Evolutionary conservation across 2,113 vertebrate species (phyloP), one percentile per base, ranked within the genome.

Genomic region (Lethenteron reissneri): DNA sequence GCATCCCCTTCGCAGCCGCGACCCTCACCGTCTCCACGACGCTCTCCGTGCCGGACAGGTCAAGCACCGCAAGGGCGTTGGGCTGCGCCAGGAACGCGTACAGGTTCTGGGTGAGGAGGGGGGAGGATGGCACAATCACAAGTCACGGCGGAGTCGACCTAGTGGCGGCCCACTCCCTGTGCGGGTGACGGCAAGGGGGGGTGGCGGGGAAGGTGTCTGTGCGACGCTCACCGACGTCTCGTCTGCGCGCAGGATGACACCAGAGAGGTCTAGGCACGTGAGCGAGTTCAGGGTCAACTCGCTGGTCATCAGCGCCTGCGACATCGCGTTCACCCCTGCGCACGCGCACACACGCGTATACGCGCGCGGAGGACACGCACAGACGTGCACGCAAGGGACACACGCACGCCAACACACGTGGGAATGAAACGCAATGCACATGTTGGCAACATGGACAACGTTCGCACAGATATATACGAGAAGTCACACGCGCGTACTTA

Each of bases 41-140:
- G 1, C 85, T 83, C 73, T 83, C 87, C 0, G 90, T 91, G 56
- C 82, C 85, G 5, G 88, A 83, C 57, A 96, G 83, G 75, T 83
- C 86, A 72, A 96, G 81, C 75, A 84, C 76, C 57, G 79, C 78
- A n/a, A 95, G 76, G 0, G 77, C 77, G 41, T 81, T 88, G 70
- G 83, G 80, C 1, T 76, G 79, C 68, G 71, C 79, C 78, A 96
- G 80, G 79, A 95, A 88, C 64, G 58, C 80, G 74, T 86, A 87
- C 74, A 95, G 81, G 68, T 73, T 84, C 90, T 95, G n/a, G n/a
- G 15, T 75, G 62, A 77, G 71, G 41, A 7, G 41, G 41, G 41
- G 41, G 41, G 41, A 41, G 6, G 41, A 41, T 41, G 41, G 41
- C 41, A 41, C 41, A 41, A 41, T 41, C 41, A 1, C 6, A 6